A percentile compares a stretch with the other conserved stretches of the same genome.
Conservation (phyloP, 1,140 invertebrate genomes). For the Parapsyche elsis region DNA sequence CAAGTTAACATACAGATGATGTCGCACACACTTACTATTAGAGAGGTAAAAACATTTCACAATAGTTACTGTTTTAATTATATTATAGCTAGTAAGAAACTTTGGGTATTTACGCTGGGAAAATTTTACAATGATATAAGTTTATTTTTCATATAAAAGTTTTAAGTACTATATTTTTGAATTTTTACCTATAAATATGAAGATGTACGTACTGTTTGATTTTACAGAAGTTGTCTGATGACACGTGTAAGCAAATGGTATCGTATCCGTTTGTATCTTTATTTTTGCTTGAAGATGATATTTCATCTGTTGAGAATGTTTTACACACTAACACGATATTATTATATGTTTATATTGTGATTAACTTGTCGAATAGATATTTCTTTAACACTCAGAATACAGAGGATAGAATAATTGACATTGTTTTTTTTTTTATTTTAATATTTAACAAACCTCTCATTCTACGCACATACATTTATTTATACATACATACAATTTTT, state of each 20-base stretch:
- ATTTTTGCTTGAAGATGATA: slow-evolving; percentile 48
- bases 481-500: background rate
- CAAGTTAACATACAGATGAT: slow-evolving; percentile 94
- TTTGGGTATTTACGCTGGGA: too few species aligned
- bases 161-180: too few species aligned
- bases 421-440: too few species aligned
- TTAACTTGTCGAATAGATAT: slow-evolving; percentile 23
- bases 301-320: slow-evolving; percentile 8
- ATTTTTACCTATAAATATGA: too few species aligned
- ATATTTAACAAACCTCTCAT: too few species aligned
- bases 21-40: slow-evolving; percentile 89
- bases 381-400: background rate
- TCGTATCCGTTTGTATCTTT: slow-evolving; percentile 67
- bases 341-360: slow-evolving; percentile 1
- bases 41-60: slow-evolving; percentile 76
- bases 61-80: too few species aligned
- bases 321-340: background rate
- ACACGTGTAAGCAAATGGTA: slow-evolving; percentile 85
- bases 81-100: too few species aligned
- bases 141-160: too few species aligned
- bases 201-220: slow-evolving; percentile 62
- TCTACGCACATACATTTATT: too few species aligned
- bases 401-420: background rate
- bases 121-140: too few species aligned
- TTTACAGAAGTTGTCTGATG: slow-evolving; percentile 84